Base-by-base conservation (phyloP, 2,113 vertebrate genomes). In the Labeo catla region DNA sequence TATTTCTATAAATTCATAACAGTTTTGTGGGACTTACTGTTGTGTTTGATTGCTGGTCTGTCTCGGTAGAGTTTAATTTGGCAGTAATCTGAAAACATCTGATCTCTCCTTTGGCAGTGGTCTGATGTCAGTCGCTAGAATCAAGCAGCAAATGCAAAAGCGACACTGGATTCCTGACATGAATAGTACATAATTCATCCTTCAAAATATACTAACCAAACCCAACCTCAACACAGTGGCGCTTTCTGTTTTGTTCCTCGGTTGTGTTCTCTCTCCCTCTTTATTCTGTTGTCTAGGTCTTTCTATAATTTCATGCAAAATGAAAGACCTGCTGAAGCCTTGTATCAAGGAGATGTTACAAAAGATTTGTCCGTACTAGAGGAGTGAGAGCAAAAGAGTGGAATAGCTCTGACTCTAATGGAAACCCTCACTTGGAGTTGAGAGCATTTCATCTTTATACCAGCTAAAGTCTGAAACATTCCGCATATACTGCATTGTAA, bases 31-130 rank as follows among this genome's bases (percentile, higher is more conserved):
- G 13, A 57, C 43, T 21, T 23, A 49, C 12, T 7, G 15, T 12
- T 81, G 61, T 81, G 68, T 68, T 82, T 52, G 45, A 82, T 68
- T 39, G 36, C 63, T 65, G 80, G 4, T 82, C 23, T 79, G 36
- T 61, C 54, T 79, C 21, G 0, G 8, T 57, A 23, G 21, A 49
- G 45, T 19, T 28, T 49, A 2, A 50, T 50, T 68, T 81, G 61
- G n/a, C 9, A 12, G 13, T 5, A 3, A 0, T 34, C 74, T 76
- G 49, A 52, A 50, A 6, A 12, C 15, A 61, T 68, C 63, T 8
- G 61, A 49, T 81, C 45, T 80, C 23, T 68, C 63, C 11, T 1
- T 34, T 36, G 63, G 16, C 23, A 36, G 63, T 11, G 50, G 63
- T 52, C 47, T 66, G 43, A 81, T 52, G 52, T 68, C 47, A 36